A percentile compares a stretch with the other conserved stretches of the same genome.
phyloP scores from a whole-genome alignment of 1,140 invertebrate species.

The Macrocentrus cingulum region DNA sequence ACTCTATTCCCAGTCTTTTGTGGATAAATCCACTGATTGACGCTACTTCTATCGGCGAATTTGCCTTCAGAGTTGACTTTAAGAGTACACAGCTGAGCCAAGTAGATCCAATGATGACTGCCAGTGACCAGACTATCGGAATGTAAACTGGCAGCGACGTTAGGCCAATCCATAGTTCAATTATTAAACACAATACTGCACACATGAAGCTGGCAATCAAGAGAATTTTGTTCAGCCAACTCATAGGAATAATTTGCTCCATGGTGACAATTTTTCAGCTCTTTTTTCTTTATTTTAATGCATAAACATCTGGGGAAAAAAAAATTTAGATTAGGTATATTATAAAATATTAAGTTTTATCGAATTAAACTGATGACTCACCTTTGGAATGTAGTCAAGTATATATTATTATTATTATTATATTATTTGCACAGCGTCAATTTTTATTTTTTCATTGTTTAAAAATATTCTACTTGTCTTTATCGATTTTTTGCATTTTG shows the following conservation, averaged over 20 bases:
- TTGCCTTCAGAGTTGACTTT: conserved; percentile 43
- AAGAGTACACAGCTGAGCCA: conserved; percentile 47
- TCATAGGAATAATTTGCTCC: conserved; percentile 44
- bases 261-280: conserved; percentile 26
- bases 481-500: conserved; percentile 8
- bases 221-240: conserved; percentile 45
- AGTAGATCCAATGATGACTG: conserved; percentile 41
- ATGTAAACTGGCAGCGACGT: conserved; percentile 43
- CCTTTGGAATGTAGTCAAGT: background rate
- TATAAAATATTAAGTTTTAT: background rate
- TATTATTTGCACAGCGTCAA: background rate
- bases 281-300: too few species aligned
- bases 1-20: conserved; percentile 25
- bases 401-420: background rate
- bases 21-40: conserved; percentile 37
- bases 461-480: background rate
- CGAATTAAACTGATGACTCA: too few species aligned
- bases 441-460: too few species aligned
- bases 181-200: conserved; percentile 37
- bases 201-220: conserved; percentile 38
- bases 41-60: conserved; percentile 35
- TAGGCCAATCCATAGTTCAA: conserved; percentile 40
- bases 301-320: too few species aligned
- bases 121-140: conserved; percentile 44
- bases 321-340: too few species aligned